Conservation (phyloP, 2,888 invertebrate species). For the Parnassius orleans region DNA sequence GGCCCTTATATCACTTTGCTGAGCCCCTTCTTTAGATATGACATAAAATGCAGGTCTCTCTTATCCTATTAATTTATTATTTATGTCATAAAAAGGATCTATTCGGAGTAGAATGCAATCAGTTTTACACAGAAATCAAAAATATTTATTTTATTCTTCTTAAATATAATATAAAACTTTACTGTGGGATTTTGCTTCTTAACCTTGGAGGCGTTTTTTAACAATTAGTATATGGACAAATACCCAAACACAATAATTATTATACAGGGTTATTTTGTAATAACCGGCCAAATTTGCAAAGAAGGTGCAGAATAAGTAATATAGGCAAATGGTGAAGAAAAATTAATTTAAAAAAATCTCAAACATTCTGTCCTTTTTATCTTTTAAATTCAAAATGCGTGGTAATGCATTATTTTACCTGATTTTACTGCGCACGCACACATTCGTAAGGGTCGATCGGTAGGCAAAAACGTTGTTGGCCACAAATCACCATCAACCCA, state of each 20-base stretch:
- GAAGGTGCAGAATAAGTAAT: too few species aligned
- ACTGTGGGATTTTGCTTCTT: neutral
- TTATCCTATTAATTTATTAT: slow-evolving; percentile 77
- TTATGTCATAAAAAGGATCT: slow-evolving; percentile 72
- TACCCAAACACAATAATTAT: neutral
- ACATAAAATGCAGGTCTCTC: slow-evolving; percentile 74
- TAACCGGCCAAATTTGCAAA: neutral
- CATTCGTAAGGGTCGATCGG: too few species aligned
- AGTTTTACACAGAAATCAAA: neutral
- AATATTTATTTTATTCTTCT: neutral
- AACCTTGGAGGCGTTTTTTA: neutral
- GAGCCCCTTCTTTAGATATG: slow-evolving; percentile 69
- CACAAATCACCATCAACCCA: too few species aligned
- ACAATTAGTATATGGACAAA: neutral
- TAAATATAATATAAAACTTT: neutral
- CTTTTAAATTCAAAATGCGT: too few species aligned
- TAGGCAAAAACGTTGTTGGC: too few species aligned
- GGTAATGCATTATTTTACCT: too few species aligned
- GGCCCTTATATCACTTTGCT: slow-evolving; percentile 71
- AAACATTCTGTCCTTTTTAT: too few species aligned
- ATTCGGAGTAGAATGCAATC: slow-evolving; percentile 35
- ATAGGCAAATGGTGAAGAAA: too few species aligned
- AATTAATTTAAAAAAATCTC: too few species aligned
- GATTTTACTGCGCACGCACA: too few species aligned
- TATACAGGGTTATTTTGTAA: neutral